phyloP scores from a whole-genome alignment of 2,888 invertebrate species.

The Lepidocyrtinus sp. region DNA sequence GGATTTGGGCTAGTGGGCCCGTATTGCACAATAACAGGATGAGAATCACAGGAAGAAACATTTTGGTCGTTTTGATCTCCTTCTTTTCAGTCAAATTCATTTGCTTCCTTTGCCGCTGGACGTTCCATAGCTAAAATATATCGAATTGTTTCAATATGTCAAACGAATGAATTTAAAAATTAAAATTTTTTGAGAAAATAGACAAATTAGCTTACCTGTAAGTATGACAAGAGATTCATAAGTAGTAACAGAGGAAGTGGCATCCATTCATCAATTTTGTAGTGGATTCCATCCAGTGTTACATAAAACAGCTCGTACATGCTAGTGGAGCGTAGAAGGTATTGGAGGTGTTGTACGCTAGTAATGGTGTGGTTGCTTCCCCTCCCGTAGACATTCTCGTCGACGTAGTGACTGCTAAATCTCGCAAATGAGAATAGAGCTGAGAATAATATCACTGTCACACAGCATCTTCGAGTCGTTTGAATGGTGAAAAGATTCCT shows the following conservation, averaged over 20 bases:
- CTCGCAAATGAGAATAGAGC: not conserved
- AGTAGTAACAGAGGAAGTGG: constrained; percentile 14
- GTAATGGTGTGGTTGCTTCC: not conserved
- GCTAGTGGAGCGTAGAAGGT: not conserved
- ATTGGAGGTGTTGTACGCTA: not conserved
- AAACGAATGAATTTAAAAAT: not conserved
- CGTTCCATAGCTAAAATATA: constrained; percentile 4
- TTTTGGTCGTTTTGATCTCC: constrained; percentile 26
- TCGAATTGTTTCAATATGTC: too few species aligned
- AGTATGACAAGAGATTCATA: not conserved
- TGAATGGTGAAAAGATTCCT: not conserved
- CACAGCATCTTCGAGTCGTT: not conserved
- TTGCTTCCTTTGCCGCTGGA: not conserved
- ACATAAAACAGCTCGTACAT: not conserved
- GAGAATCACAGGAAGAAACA: constrained; percentile 33
- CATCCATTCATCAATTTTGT: constrained; percentile 17
- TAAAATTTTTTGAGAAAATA: not conserved
- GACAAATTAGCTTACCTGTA: not conserved
- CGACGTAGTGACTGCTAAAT: not conserved
- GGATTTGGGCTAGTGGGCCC: not conserved
- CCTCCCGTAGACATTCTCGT: not conserved
- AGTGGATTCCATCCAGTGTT: not conserved
- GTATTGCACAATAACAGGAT: constrained; percentile 32
- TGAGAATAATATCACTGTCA: not conserved
- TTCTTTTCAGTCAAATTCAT: constrained; percentile 17